These are phyloP conservation scores for Cetonia aurata DNA, from an alignment of 2,888 invertebrate species.

Conservation along the genomic window DNA sequence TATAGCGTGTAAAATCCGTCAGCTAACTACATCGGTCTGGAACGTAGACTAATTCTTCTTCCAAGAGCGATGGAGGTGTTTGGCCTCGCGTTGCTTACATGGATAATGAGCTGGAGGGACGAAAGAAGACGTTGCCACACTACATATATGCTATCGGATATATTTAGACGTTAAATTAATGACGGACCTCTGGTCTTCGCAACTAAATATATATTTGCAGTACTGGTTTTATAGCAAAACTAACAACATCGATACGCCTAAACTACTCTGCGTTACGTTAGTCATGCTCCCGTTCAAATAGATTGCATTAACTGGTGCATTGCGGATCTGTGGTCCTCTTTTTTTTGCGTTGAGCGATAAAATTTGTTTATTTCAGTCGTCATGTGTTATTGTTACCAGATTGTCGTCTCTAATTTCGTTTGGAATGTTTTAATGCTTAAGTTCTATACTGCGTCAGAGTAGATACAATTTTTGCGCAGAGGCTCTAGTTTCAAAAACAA, in stretches of 20 bases:
- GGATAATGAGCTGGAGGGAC: constrained; percentile 21
- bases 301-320: constrained; percentile 9
- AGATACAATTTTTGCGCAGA: too few relatives aligned
- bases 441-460: too few relatives aligned
- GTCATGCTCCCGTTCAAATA: constrained; percentile 32
- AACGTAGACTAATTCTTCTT: constrained; percentile 30
- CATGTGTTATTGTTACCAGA: not conserved
- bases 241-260: constrained; percentile 30
- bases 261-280: constrained; percentile 28
- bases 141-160: constrained; percentile 1
- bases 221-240: constrained; percentile 32
- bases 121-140: not conserved
- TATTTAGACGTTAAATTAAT: constrained; percentile 35
- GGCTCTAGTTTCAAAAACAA: too few relatives aligned
- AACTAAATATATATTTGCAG: constrained; percentile 37
- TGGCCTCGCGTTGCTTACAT: constrained; percentile 26
- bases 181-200: constrained; percentile 17
- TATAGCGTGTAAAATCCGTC: constrained; percentile 19
- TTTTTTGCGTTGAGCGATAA: constrained; percentile 6
- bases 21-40: not conserved
- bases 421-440: too few relatives aligned
- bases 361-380: not conserved
- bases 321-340: constrained; percentile 9
- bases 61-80: constrained; percentile 24
- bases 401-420: too few relatives aligned